Percentiles rank a stretch among this genome's conserved stretches.
These are phyloP conservation scores for Poliocrania exsul DNA, from an alignment of 2,797 vertebrate genomes.

Conservation along the genomic window DNA sequence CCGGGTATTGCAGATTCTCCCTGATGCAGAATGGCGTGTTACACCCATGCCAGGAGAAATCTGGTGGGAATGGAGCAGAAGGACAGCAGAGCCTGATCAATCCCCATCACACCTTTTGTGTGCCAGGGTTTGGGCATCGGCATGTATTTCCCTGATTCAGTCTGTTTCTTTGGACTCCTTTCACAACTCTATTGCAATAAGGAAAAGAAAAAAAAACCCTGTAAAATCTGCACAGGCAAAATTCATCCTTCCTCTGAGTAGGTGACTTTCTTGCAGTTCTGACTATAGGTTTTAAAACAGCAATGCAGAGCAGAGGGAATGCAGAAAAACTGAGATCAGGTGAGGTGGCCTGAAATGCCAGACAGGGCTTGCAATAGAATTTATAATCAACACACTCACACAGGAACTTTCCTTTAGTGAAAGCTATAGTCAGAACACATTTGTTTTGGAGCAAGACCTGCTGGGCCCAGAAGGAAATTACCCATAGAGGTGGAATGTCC, in stretches of 20 bases:
- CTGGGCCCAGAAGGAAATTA: background rate
- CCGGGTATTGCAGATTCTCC: background rate
- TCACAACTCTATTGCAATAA: background rate
- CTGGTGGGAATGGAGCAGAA: background rate
- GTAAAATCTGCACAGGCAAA: background rate
- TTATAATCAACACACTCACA: background rate
- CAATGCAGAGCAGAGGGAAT: background rate
- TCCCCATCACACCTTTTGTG: background rate
- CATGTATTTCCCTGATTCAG: background rate
- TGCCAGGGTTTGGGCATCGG: background rate
- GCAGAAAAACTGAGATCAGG: background rate
- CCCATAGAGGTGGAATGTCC: background rate
- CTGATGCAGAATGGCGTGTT: fast-evolving
- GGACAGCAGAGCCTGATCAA: background rate
- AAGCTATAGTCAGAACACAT: background rate
- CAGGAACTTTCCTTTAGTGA: background rate
- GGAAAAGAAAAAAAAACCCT: background rate
- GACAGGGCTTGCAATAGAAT: background rate
- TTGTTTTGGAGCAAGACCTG: background rate
- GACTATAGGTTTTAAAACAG: background rate
- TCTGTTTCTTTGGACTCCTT: background rate
- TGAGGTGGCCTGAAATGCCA: background rate
- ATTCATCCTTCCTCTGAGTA: background rate
- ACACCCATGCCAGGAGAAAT: background rate
- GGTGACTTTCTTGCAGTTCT: background rate